Percentiles rank a stretch among this genome's conserved stretches.
phyloP scores from a whole-genome alignment of 2,888 invertebrate genomes.

The Tetanocera ferruginea region DNA sequence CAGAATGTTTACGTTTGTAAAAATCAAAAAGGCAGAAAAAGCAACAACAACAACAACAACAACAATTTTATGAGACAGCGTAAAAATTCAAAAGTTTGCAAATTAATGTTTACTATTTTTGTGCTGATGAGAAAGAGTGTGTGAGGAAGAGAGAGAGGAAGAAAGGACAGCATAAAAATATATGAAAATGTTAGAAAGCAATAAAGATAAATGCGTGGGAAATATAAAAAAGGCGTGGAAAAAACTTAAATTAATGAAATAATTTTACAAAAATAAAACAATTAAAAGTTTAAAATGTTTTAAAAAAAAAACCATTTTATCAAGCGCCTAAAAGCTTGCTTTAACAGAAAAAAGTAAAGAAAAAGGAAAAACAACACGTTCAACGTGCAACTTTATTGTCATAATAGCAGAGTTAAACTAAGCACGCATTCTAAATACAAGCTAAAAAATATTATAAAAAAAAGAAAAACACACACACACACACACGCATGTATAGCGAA shows the following conservation, averaged over 20 bases:
- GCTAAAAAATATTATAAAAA: no score
- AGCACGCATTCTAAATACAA: no score
- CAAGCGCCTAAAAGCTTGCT: no score
- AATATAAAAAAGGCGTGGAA: background rate
- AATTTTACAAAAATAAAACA: no score
- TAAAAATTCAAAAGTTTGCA: constrained; percentile 6
- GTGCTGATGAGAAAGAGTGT: background rate
- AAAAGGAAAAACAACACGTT: no score
- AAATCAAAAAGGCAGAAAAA: background rate
- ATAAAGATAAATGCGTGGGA: background rate
- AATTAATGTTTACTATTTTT: constrained; percentile 15
- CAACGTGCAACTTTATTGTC: no score
- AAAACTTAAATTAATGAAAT: background rate
- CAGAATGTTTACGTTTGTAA: constrained; percentile 32
- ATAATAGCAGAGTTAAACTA: no score
- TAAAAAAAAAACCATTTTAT: no score
- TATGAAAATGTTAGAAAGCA: background rate
- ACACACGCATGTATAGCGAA: no score
- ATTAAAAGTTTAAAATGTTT: no score
- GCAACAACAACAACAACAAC: background rate
- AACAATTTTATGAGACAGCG: background rate
- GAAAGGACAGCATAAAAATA: background rate
- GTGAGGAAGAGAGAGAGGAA: background rate
- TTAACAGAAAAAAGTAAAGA: no score
- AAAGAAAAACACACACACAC: no score